Evolutionary conservation across 2,888 invertebrate species (phyloP), one percentile per base, ranked within the genome.

Genomic region (Pseudococcus viburni): DNA sequence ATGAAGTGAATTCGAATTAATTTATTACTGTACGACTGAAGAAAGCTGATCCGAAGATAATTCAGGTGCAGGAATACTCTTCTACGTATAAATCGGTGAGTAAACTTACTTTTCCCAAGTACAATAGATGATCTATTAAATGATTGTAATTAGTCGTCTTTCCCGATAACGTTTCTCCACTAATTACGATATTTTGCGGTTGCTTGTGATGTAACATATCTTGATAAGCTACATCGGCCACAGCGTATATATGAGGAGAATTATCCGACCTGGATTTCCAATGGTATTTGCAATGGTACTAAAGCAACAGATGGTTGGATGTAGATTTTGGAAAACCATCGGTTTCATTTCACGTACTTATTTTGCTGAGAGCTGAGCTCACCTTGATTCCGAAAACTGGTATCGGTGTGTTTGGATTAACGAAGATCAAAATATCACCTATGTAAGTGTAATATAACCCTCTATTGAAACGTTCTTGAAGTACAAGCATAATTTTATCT

Each of bases 121-220:
- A 95, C 90, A 96, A 94, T 1, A 98, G 93, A 91, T 98, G 98
- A 86, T 95, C 94, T 51, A 98, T 92, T 77, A 97, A 92, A 90
- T 96, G 94, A 64, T 95, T 92, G 91, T 96, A 95, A 91, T 95
- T 97, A 51, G 96, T 95, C 0, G 97, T 96, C 93, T 98, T 98
- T 0, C 98, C 98, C 0, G 98, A 96, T 91, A 96, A 96, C 90
- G 96, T 96, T 93, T 98, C 98, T 0, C 98, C 98, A 73, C 96
- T 95, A 90, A 98, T 94, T 7, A 98, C 93, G 89, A 98, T 95
- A 91, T 96, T 95, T 92, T 98, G 97, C 2, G 95, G 94, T 90
- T 95, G 95, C 90, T 95, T 95, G 91, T 98, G 96, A 91, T 98
- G 98, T 90, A 97, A 92, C 92, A 97, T 96, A 91, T 97, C 96